Evolutionary conservation across 2,797 vertebrate genomes (phyloP).

Genomic region (Bucorvus abyssinicus): DNA sequence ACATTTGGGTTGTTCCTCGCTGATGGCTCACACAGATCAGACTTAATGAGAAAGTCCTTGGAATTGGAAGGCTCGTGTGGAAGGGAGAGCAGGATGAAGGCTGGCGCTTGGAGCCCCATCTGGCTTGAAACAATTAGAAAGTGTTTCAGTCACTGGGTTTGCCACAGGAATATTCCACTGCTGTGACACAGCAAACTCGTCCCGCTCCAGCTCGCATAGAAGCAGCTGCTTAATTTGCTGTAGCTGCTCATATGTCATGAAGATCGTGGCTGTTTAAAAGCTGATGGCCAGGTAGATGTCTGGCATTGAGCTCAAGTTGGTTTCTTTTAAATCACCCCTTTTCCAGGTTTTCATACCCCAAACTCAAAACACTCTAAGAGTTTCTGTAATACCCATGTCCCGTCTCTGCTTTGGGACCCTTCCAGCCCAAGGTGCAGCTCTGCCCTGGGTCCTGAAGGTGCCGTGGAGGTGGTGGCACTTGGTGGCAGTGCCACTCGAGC

Average conservation of each 20-base stretch:
- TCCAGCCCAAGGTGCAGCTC: background rate
- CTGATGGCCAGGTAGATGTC: background rate
- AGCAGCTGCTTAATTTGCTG: background rate
- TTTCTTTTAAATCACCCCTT: background rate
- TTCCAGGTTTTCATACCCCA: background rate
- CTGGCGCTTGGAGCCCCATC: background rate
- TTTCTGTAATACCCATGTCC: background rate
- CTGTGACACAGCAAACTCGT: background rate
- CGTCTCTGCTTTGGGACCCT: background rate
- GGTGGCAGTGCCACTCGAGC: background rate
- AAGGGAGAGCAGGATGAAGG: background rate
- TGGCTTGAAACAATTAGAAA: background rate
- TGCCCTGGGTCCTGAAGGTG: background rate
- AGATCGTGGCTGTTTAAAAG: background rate
- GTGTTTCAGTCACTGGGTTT: background rate
- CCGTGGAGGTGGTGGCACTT: background rate
- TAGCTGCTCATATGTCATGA: background rate
- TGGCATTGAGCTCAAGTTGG: background rate
- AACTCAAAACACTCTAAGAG: background rate
- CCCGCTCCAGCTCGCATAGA: accelerated
- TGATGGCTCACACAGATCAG: background rate
- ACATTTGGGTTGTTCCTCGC: background rate
- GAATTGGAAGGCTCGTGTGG: background rate
- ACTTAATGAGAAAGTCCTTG: background rate
- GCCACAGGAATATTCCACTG: background rate